These are phyloP conservation scores for Orussus abietinus DNA, from an alignment of 1,140 invertebrate genomes.

Conservation along the genomic window DNA sequence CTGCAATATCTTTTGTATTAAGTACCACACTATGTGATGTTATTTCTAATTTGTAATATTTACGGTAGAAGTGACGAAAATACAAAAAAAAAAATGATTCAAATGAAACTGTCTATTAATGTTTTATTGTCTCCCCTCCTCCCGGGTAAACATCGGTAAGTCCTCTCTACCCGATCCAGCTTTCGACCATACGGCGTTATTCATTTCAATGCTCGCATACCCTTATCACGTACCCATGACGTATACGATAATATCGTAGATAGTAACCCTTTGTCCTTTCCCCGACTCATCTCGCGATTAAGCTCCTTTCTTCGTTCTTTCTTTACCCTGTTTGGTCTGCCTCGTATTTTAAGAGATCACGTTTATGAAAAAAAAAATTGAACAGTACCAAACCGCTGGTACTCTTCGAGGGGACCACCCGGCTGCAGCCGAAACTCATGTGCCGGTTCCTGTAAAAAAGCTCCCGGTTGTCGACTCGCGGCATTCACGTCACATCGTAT, in stretches of 20 bases:
- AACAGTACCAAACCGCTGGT: not conserved
- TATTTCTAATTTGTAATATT: constrained; percentile 36
- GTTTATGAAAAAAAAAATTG: not conserved
- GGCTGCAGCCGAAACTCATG: too few relatives aligned
- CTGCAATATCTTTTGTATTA: constrained; percentile 19
- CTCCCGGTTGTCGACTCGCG: not conserved
- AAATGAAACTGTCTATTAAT: too few relatives aligned
- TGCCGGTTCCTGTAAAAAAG: too few relatives aligned
- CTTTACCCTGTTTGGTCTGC: too few relatives aligned
- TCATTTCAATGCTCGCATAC: not conserved
- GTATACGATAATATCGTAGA: not conserved
- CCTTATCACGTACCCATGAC: not conserved
- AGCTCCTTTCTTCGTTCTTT: too few relatives aligned
- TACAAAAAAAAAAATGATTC: constrained; percentile 21
- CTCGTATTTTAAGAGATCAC: not conserved
- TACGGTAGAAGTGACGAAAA: constrained; percentile 22
- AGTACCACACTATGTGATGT: constrained; percentile 26
- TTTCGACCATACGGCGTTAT: too few relatives aligned
- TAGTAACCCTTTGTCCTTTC: not conserved
- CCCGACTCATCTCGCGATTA: not conserved
- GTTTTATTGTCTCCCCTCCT: too few relatives aligned
- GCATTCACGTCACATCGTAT: not conserved
- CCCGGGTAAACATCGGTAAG: too few relatives aligned
- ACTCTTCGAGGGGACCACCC: too few relatives aligned
- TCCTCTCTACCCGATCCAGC: too few relatives aligned